Base-by-base conservation (phyloP, 2,797 vertebrate species). In the Epinephelus coioides region DNA sequence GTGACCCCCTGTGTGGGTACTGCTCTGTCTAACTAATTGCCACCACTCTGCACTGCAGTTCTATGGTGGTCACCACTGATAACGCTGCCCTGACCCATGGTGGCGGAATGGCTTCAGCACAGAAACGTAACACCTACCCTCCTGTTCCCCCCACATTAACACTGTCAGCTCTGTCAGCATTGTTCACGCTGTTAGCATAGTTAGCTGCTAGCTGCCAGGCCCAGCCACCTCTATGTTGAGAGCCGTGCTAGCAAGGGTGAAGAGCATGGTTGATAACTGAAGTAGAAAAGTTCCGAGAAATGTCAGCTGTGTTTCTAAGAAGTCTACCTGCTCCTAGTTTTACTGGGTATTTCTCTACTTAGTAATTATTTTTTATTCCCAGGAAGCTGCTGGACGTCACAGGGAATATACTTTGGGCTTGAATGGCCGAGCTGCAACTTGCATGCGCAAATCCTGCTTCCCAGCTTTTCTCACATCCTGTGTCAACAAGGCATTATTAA, bases 351-450 rank as follows among this genome's bases (percentile, higher is more conserved):
- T 63, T 65, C 18, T 71, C 47, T 51, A 30, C 14, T 46, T n/a
- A 57, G 17, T 7, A 25, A 15, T 70, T 67, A 0, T 2, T 59
- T 59, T 76, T 53, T 25, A 61, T 59, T 67, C 25, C 21, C 67
- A 83, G 40, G 53, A 81, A 76, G 66, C 43, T 21, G 47, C 61
- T 79, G 47, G 46, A 61, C 1, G 18, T 38, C 53, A 75, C n/a
- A 12, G 8, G 25, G 14, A 57, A 23, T 47, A 66, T 17, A 38
- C 19, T 56, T 54, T 27, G n/a, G 9, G 15, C n/a, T 30, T 30
- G 2, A 65, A n/a, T 5, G 54, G 54, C 18, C 23, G 1, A 15
- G 40, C 27, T 50, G 56, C 13, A 27, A 49, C 67, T 57, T 76
- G 49, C 49, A 49, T 56, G 49, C 2, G 11, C 51, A 73, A 83